Evolutionary conservation across 2,797 vertebrate genomes (phyloP).

Genomic region (Darevskia nairensis): DNA sequence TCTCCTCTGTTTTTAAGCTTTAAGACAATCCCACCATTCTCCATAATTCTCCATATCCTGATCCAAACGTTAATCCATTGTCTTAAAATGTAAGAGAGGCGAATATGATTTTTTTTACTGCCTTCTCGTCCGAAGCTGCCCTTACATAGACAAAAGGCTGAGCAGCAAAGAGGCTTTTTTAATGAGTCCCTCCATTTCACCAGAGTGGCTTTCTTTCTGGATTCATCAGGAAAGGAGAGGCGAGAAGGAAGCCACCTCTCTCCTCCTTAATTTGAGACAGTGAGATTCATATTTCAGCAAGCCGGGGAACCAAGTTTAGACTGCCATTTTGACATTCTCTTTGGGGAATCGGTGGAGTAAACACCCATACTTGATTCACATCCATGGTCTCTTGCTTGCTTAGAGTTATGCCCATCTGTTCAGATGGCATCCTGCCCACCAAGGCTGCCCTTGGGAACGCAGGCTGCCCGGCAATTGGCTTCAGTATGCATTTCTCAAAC

Average conservation of each 20-base stretch:
- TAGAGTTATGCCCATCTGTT: conserved; percentile 82
- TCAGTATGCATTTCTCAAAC: conserved; percentile 77
- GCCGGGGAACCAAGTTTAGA: conserved; percentile 57
- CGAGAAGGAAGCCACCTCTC: not conserved
- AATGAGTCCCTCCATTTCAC: not conserved
- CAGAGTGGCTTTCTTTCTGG: not conserved
- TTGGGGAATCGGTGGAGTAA: conserved; percentile 76
- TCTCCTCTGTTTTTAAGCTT: not conserved
- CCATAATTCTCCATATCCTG: not conserved
- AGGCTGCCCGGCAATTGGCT: conserved; percentile 78
- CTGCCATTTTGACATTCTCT: conserved; percentile 77
- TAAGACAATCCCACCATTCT: not conserved
- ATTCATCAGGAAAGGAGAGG: not conserved
- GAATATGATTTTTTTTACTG: conserved; percentile 9
- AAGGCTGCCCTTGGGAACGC: conserved; percentile 73
- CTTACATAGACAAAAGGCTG: not conserved
- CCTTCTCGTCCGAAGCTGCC: conserved; percentile 2
- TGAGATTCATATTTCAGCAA: conserved; percentile 54
- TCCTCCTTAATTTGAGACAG: conserved; percentile 42
- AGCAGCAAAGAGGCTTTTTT: not conserved
- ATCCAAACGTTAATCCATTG: not conserved
- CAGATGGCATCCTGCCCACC: conserved; percentile 78
- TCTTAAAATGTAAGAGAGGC: not conserved
- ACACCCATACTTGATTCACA: conserved; percentile 80
- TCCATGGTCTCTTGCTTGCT: conserved; percentile 81